These are phyloP conservation scores for Pterophyllum scalare DNA, from an alignment of 2,113 vertebrate genomes.

Conservation along the genomic window DNA sequence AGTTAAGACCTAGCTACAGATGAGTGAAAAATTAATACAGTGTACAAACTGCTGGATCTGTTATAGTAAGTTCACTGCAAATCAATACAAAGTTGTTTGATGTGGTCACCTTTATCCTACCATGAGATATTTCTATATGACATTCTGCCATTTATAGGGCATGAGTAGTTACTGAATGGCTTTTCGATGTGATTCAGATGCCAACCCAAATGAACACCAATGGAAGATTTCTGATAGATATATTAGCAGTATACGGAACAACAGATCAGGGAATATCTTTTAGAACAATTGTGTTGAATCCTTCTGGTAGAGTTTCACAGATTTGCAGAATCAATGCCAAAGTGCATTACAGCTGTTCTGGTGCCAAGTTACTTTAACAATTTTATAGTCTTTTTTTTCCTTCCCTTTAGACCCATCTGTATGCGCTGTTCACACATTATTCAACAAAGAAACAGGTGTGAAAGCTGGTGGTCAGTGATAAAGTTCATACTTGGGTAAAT, in stretches of 20 bases:
- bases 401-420: neutral
- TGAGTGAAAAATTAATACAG: neutral
- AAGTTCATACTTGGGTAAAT: neutral
- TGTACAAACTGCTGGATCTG: neutral
- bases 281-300: neutral
- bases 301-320: constrained; percentile 1
- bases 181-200: neutral
- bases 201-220: too few relatives aligned
- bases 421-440: neutral
- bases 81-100: neutral
- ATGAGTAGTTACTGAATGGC: neutral
- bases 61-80: neutral
- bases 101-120: neutral
- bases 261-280: neutral
- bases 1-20: neutral
- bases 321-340: neutral
- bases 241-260: neutral
- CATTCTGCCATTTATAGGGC: neutral
- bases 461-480: neutral
- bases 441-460: neutral
- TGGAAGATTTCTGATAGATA: neutral
- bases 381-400: neutral
- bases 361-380: neutral
- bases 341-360: neutral
- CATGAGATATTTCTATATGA: neutral